Evolutionary conservation across 2,113 vertebrate genomes (phyloP), one percentile per base, ranked within the genome.

Genomic region (Australoheros scitulus): DNA sequence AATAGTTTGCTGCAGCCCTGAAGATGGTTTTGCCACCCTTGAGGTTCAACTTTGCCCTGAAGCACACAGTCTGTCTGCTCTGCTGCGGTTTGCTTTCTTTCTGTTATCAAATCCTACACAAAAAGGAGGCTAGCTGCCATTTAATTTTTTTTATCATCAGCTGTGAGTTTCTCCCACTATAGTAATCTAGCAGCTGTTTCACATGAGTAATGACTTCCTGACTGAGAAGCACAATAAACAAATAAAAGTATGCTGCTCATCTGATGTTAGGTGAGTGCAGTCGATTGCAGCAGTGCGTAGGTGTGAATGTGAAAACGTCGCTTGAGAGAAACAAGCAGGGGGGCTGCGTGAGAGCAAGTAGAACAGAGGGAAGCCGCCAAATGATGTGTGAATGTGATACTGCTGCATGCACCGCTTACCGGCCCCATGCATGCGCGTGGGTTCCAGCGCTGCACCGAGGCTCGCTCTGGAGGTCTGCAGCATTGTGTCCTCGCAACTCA

Each of bases 281-380:
- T 81, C 56, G 8, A 24, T 74, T 75, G 87, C 87, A 79, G 86
- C 74, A 36, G 74, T 6, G 86, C 20, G 92, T 89, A 89, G 91
- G 92, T 3, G 91, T 76, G 59, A 86, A 81, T 63, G 81, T 87
- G 86, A 87, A 89, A 90, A 89, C 87, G 76, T 38, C 10, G 81
- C 70, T 55, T 10, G 47, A 61, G 47, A 61, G 9, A 76, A 83
- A 70, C 60, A 64, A 87, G 90, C 18, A 43, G 75, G 63, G 83
- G 64, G 87, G 36, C 79, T 63, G 81, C 52, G 56, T 11, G 81
- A 75, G 59, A 70, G 59, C n/a, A 10, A 84, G 86, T 55, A 3
- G 20, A 20, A 24, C 56, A 3, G 87, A 36, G 80, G 61, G 56
- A 84, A 85, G 78, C 47, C 11, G 15, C 55, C 58, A 63, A 74